Conservation (phyloP, 2,888 invertebrate genomes). For the Lasioglossum lativentre region DNA sequence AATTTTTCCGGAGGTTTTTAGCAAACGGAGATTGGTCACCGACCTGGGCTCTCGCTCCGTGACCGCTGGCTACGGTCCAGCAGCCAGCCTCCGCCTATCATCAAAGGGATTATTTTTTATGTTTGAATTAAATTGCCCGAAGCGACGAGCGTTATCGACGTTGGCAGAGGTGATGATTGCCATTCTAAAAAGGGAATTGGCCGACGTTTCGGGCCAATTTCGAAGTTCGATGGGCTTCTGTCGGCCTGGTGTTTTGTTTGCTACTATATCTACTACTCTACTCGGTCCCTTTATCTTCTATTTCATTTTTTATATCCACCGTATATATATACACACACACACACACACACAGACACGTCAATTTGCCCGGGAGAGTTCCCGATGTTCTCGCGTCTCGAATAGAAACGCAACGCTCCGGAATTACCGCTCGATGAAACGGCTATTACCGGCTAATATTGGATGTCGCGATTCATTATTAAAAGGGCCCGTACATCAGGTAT, state of each 20-base stretch:
- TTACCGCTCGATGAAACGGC: slow-evolving; percentile 34
- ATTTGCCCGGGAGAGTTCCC: neutral
- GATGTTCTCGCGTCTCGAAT: neutral
- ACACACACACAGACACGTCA: neutral
- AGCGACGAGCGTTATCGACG: slow-evolving; percentile 65
- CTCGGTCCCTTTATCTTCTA: neutral
- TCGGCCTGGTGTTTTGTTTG: neutral
- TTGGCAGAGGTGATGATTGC: slow-evolving; percentile 69
- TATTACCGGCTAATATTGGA: slow-evolving; percentile 31
- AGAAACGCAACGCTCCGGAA: slow-evolving; percentile 17
- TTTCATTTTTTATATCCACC: neutral
- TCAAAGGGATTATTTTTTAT: slow-evolving; percentile 74
- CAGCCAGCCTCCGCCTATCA: slow-evolving; percentile 50
- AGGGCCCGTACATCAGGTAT: slow-evolving; percentile 29
- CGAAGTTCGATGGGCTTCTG: slow-evolving; percentile 44
- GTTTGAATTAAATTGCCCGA: slow-evolving; percentile 71
- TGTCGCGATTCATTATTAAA: slow-evolving; percentile 36
- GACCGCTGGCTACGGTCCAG: slow-evolving; percentile 70
- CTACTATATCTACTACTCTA: neutral
- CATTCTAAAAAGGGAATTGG: slow-evolving; percentile 65
- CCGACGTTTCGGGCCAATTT: slow-evolving; percentile 62
- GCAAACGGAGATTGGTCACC: slow-evolving; percentile 52
- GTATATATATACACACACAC: neutral
- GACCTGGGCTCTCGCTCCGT: slow-evolving; percentile 44
- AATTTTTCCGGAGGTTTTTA: slow-evolving; percentile 42